These are phyloP conservation scores for Gorsachius magnificus DNA, from an alignment of 2,797 vertebrate genomes.

Conservation along the genomic window DNA sequence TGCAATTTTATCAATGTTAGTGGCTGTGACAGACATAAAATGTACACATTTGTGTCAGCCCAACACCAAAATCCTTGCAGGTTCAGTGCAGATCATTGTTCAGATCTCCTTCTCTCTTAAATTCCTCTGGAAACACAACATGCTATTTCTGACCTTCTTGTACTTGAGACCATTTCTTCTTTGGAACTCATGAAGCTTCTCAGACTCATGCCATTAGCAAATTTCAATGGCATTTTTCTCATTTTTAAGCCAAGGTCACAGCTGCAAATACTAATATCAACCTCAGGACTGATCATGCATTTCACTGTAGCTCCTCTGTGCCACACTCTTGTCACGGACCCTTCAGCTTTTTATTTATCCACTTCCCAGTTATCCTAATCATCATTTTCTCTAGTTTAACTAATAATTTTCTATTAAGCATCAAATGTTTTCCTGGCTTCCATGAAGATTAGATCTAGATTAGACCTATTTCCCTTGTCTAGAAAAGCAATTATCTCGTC, in stretches of 20 bases:
- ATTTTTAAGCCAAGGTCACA: neutral
- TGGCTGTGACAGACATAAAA: neutral
- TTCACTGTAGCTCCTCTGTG: neutral
- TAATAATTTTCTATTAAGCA: neutral
- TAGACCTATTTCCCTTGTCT: slow-evolving; percentile 1
- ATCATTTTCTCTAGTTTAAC: neutral
- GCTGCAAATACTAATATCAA: neutral
- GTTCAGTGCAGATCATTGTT: neutral
- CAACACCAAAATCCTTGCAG: neutral
- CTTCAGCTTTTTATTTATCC: neutral
- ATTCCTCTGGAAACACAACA: neutral
- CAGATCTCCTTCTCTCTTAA: neutral
- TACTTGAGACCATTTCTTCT: neutral
- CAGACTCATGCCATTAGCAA: neutral
- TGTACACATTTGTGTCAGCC: rapidly evolving
- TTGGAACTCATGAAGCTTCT: neutral
- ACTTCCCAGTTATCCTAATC: neutral
- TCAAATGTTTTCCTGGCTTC: neutral
- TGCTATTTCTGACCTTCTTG: neutral
- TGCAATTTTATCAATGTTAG: neutral
- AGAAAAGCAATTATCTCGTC: slow-evolving; percentile 20
- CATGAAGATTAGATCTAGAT: slow-evolving; percentile 4
- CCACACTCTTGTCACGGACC: neutral
- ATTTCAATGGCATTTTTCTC: neutral
- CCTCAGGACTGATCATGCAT: neutral